Base-by-base conservation (phyloP, 1,140 invertebrate species). In the Hydropsyche tenuis region DNA sequence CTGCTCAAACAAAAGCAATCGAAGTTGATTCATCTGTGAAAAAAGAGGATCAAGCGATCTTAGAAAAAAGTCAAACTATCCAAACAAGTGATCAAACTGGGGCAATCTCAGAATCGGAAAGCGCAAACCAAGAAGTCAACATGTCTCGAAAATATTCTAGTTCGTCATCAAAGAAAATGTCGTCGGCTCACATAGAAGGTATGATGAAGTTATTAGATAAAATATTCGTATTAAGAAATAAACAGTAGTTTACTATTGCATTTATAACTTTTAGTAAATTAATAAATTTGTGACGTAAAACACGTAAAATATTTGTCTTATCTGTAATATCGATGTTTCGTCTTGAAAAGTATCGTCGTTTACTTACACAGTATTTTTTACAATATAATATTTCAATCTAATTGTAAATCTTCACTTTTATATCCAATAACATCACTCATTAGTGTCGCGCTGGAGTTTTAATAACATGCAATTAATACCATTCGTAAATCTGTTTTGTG, bases 91-190 rank as follows among this genome's bases (percentile, higher is more conserved):
- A 73, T 46, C 72, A 76, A 76, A 60, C 69, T 76, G 75, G 68
- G 30, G 71, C 70, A 71, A 42, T 23, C 74, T 45, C 72, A 83
- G 81, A 81, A 81, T 81, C 81, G 79, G 73, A 77, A 69, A 82
- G 82, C 69, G 84, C 85, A 80, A 82, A 81, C 74, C 80, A 80
- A 74, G 82, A 84, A 71, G 83, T 84, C 81, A 85, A 89, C 62
- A 89, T 89, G 86, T 87, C 87, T 69, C 85, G 82, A 56, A 81
- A 86, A 78, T 89, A 86, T 78, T 85, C 83, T 62, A 87, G 82
- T 80, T 82, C 87, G 75, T 88, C 86, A 79, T 86, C 88, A 72
- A 37, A 37, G 9, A 3, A 37, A 9, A 37, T 37, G 9, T 4
- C 3, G 9, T 25, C 85, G 84, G 80, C 80, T 37, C 30, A 85